Evolutionary conservation across 2,113 vertebrate species (phyloP).

Genomic region (Nothocercus julius): DNA sequence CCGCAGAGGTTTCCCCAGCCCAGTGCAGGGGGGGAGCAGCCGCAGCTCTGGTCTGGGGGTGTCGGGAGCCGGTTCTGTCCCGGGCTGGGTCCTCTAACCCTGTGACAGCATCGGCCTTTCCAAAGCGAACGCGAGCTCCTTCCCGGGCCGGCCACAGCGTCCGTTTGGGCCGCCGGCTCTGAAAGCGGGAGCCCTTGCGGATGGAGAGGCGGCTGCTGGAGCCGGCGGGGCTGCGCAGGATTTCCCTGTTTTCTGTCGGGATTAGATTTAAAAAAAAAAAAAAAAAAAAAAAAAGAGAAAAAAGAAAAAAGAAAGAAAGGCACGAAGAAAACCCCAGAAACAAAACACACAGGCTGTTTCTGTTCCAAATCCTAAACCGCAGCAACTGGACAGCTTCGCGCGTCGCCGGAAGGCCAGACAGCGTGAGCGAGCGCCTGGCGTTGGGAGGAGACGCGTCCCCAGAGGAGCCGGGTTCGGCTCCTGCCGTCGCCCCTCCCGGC

Average conservation of each 20-base stretch:
- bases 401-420: no score
- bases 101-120: conserved; percentile 43
- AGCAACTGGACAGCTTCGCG: accelerated
- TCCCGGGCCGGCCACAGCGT: background rate
- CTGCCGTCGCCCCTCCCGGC: background rate
- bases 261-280: background rate
- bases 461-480: no score
- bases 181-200: background rate
- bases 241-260: conserved; percentile 1
- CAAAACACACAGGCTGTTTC: background rate
- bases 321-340: background rate
- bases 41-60: background rate
- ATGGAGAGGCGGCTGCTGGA: background rate
- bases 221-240: background rate
- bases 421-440: no score
- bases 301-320: background rate
- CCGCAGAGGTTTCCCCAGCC: background rate
- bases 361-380: background rate
- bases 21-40: background rate
- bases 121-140: conserved; percentile 8
- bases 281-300: background rate
- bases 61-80: background rate
- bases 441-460: background rate
- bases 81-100: conserved; percentile 17
- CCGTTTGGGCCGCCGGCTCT: background rate